phyloP scores from a whole-genome alignment of 2,113 vertebrate species.

The Periophthalmodon schlosseri region DNA sequence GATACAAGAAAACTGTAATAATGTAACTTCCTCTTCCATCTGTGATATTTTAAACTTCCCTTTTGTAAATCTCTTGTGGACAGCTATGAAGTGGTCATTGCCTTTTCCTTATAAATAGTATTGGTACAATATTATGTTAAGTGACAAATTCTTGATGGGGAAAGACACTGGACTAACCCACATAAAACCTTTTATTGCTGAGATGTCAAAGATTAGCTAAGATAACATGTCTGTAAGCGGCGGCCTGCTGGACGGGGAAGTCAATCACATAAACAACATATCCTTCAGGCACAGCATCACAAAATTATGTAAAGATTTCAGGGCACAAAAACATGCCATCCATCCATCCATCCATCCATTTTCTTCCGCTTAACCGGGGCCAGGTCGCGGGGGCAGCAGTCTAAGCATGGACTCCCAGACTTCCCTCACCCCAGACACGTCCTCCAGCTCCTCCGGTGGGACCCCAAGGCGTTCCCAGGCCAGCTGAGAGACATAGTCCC shows the following conservation, averaged over 20 bases:
- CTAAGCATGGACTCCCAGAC: too few relatives aligned
- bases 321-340: background rate
- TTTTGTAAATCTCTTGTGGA: background rate
- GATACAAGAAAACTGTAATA: background rate
- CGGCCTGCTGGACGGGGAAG: background rate
- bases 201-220: background rate
- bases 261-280: background rate
- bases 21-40: constrained; percentile 12
- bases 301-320: background rate
- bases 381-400: too few relatives aligned
- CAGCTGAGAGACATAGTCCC: too few relatives aligned
- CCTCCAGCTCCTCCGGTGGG: too few relatives aligned
- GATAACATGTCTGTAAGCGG: background rate
- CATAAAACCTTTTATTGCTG: background rate
- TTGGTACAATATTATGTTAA: too few relatives aligned
- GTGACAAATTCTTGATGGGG: background rate
- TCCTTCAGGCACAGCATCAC: background rate
- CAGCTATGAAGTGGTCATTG: background rate
- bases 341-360: too few relatives aligned
- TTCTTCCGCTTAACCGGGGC: too few relatives aligned
- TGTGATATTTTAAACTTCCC: constrained; percentile 14
- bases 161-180: background rate
- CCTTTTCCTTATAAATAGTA: background rate
- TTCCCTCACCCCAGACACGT: too few relatives aligned
- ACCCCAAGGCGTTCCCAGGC: too few relatives aligned